These are phyloP conservation scores for Volucella inanis DNA, from an alignment of 2,888 invertebrate species.

Conservation along the genomic window DNA sequence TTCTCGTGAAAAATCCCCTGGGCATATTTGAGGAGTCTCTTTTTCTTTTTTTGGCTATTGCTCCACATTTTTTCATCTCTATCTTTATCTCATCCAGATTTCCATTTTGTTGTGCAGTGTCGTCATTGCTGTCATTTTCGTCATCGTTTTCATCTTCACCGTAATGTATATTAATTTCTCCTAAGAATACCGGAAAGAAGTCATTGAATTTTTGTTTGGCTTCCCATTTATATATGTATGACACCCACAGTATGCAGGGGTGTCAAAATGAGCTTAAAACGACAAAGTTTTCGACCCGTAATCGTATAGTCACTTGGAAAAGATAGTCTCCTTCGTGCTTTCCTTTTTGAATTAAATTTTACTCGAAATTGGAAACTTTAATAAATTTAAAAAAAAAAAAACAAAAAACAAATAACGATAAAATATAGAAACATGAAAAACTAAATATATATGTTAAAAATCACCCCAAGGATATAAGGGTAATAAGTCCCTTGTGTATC, in stretches of 20 bases:
- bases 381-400: slow-evolving; percentile 18
- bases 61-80: neutral
- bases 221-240: neutral
- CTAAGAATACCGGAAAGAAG: slow-evolving; percentile 34
- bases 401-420: neutral
- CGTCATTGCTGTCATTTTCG: neutral
- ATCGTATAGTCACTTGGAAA: slow-evolving; percentile 20
- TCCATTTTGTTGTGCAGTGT: slow-evolving; percentile 19
- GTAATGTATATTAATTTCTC: slow-evolving; percentile 59
- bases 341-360: slow-evolving; percentile 27
- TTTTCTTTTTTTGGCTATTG: slow-evolving; percentile 25
- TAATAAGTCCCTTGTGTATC: slow-evolving; percentile 32
- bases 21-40: slow-evolving; percentile 54
- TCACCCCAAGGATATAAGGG: neutral
- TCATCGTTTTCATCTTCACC: neutral
- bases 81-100: slow-evolving; percentile 25
- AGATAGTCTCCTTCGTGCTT: neutral
- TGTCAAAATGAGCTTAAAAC: slow-evolving; percentile 29
- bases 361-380: slow-evolving; percentile 41
- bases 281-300: neutral
- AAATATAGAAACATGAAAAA: neutral
- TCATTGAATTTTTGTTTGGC: neutral
- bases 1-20: slow-evolving; percentile 41
- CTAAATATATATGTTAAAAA: neutral
- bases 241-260: neutral